A percentile compares a stretch with the other conserved stretches of the same genome.
Conservation (phyloP, 1,140 invertebrate genomes). For the Acyrthosiphon pisum region DNA sequence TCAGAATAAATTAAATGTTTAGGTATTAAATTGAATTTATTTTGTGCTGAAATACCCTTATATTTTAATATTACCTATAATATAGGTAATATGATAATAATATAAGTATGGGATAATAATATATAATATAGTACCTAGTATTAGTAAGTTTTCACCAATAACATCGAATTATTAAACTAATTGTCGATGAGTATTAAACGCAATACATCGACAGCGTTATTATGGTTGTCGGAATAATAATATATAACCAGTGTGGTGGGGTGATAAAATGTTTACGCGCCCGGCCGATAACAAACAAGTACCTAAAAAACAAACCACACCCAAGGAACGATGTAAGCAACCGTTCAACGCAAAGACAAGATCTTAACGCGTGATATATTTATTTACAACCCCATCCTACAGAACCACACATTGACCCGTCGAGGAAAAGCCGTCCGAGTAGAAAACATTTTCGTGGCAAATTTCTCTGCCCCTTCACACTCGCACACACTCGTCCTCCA, state of each 20-base stretch:
- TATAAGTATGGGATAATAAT: too few species aligned
- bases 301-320: neutral
- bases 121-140: too few species aligned
- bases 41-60: too few species aligned
- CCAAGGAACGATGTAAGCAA: neutral
- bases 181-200: neutral
- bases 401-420: neutral
- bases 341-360: slow-evolving; percentile 17
- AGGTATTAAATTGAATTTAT: too few species aligned
- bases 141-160: too few species aligned
- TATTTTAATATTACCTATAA: too few species aligned
- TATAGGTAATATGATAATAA: too few species aligned
- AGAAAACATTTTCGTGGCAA: neutral
- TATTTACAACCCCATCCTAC: neutral
- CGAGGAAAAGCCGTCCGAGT: neutral
- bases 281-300: neutral
- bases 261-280: neutral
- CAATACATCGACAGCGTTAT: neutral
- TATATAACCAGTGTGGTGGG: neutral
- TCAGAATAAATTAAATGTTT: neutral
- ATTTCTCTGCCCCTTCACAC: neutral
- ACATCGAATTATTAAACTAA: too few species aligned
- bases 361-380: slow-evolving; percentile 1
- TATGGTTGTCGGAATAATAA: neutral
- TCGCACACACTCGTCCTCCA: too few species aligned